Conservation (phyloP, 2,113 vertebrate species). For the Arvicanthis niloticus region DNA sequence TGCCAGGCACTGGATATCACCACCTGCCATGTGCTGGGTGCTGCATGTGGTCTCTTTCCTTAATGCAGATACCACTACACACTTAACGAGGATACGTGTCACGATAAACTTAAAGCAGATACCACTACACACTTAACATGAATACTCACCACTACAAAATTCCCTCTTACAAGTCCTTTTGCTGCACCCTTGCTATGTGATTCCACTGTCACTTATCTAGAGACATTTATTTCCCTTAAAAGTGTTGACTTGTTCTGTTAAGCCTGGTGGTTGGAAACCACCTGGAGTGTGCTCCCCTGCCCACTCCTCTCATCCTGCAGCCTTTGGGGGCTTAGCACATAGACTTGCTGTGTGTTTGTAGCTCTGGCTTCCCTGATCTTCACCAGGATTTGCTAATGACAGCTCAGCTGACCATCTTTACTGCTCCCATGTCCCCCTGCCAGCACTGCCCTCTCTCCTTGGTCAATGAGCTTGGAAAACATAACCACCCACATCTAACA, state of each 20-base stretch:
- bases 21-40: background rate
- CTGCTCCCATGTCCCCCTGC: too few relatives aligned
- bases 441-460: too few relatives aligned
- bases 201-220: background rate
- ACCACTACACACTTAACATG: background rate
- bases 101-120: background rate
- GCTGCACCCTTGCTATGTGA: background rate
- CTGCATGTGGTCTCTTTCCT: background rate
- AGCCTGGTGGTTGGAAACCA: background rate
- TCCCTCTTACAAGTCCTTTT: background rate
- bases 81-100: too few relatives aligned
- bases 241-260: background rate
- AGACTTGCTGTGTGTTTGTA: accelerated
- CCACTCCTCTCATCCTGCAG: background rate
- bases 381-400: background rate
- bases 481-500: background rate
- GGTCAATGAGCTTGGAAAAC: background rate
- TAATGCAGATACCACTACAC: background rate
- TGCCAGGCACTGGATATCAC: too few relatives aligned
- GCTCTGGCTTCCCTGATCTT: background rate
- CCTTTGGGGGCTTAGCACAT: background rate
- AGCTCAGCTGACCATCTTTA: background rate
- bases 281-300: background rate
- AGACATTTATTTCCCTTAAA: background rate
- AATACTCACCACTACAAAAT: background rate